Evolutionary conservation across 2,113 vertebrate genomes (phyloP).

Genomic region (Thalassoma bifasciatum): DNA sequence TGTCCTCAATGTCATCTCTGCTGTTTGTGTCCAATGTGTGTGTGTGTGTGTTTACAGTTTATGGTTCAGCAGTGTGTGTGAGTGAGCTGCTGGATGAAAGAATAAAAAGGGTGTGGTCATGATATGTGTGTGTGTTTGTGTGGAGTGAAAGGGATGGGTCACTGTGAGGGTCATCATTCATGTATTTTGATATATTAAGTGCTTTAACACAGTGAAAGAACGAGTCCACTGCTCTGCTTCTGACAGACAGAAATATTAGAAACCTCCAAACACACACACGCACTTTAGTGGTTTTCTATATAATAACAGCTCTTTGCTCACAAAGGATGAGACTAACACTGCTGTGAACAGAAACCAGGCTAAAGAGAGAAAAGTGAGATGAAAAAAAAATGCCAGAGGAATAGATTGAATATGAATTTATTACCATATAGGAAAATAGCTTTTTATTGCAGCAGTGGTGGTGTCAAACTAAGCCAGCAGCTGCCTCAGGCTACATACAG

Average conservation of each 20-base stretch:
- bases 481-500: not conserved
- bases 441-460: no score
- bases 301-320: not conserved
- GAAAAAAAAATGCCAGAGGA: not conserved
- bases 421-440: not conserved
- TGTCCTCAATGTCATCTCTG: slow-evolving; percentile 28
- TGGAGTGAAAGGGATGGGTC: slow-evolving; percentile 13
- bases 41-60: slow-evolving; percentile 14
- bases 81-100: slow-evolving; percentile 15
- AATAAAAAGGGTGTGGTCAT: slow-evolving; percentile 21
- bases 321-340: not conserved
- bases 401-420: not conserved
- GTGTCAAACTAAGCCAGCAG: no score
- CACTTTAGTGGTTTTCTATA: not conserved
- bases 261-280: not conserved
- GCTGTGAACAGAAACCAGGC: not conserved
- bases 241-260: not conserved
- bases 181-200: slow-evolving; percentile 8
- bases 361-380: not conserved
- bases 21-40: slow-evolving; percentile 21
- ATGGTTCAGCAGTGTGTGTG: slow-evolving; percentile 16
- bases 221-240: not conserved
- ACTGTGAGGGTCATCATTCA: slow-evolving; percentile 10
- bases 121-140: slow-evolving; percentile 9
- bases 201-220: slow-evolving; percentile 1